Evolutionary conservation across 2,888 invertebrate species (phyloP).

Genomic region (Cistogaster globosa): DNA sequence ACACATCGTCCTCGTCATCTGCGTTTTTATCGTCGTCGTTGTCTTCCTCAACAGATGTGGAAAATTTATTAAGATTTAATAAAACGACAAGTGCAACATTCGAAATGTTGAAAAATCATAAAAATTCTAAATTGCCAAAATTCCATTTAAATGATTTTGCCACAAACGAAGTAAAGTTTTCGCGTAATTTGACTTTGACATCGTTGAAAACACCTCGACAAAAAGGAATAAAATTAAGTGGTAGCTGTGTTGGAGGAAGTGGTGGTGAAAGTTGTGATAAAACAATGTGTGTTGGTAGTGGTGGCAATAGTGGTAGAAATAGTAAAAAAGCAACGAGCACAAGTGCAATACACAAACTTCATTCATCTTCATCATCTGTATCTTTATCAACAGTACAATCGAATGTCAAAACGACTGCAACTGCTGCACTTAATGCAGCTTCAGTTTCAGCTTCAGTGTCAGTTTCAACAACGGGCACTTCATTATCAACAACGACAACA

Average conservation of each 20-base stretch:
- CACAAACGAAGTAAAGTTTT: conserved; percentile 77
- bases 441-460: conserved; percentile 53
- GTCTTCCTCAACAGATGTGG: conserved; percentile 63
- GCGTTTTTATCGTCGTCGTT: conserved; percentile 61
- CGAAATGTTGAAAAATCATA: conserved; percentile 81
- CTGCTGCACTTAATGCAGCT: conserved; percentile 64
- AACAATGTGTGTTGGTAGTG: conserved; percentile 42
- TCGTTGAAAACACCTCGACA: conserved; percentile 71
- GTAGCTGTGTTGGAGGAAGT: conserved; percentile 56
- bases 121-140: conserved; percentile 79
- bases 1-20: conserved; percentile 72
- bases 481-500: conserved; percentile 64
- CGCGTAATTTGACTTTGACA: conserved; percentile 73
- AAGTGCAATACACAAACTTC: conserved; percentile 68
- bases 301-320: conserved; percentile 59
- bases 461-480: conserved; percentile 67
- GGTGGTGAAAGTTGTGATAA: conserved; percentile 54
- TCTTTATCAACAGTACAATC: conserved; percentile 51
- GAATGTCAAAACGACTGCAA: conserved; percentile 60
- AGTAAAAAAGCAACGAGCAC: conserved; percentile 60
- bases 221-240: conserved; percentile 70
- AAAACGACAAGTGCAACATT: conserved; percentile 66
- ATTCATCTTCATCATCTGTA: conserved; percentile 62
- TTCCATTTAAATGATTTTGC: conserved; percentile 79
- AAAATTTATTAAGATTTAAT: conserved; percentile 52